Evolutionary conservation across 2,888 invertebrate genomes (phyloP).

Genomic region (Eupithecia insigniata): DNA sequence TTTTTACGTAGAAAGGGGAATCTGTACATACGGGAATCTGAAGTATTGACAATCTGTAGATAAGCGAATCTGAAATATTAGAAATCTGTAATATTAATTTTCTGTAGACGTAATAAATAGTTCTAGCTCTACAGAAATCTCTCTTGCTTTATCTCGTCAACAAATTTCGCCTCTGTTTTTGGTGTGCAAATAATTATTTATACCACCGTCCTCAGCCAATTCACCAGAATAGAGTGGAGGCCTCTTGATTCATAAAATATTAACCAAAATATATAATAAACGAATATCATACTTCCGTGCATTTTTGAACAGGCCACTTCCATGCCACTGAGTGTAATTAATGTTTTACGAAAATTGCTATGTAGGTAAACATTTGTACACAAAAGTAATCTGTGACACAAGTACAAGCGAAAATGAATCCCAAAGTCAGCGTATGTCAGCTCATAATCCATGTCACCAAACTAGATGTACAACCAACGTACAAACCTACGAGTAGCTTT

Average conservation of each 20-base stretch:
- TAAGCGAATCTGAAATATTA: no score
- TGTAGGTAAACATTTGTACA: slow-evolving; percentile 25
- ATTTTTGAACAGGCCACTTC: slow-evolving; percentile 42
- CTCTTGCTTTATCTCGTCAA: no score
- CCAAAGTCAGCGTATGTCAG: slow-evolving; percentile 2
- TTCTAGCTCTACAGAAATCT: no score
- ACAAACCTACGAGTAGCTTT: neutral
- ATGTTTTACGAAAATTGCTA: slow-evolving; percentile 62
- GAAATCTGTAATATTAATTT: no score
- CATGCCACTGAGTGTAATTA: slow-evolving; percentile 54
- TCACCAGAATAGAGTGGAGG: neutral
- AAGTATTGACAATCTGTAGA: no score
- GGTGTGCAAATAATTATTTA: neutral
- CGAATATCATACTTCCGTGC: slow-evolving; percentile 34
- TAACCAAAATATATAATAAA: slow-evolving; percentile 16
- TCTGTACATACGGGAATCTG: no score
- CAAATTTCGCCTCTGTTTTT: no score
- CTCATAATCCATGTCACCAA: slow-evolving; percentile 13
- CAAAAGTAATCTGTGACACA: slow-evolving; percentile 8
- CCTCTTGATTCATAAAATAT: slow-evolving; percentile 15
- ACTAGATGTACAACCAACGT: neutral
- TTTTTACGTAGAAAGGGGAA: no score
- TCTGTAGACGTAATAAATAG: no score
- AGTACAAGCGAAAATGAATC: slow-evolving; percentile 14
- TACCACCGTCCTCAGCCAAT: slow-evolving; percentile 2